phyloP scores from a whole-genome alignment of 1,140 invertebrate genomes.

The Aphelenchoides fujianensis region DNA sequence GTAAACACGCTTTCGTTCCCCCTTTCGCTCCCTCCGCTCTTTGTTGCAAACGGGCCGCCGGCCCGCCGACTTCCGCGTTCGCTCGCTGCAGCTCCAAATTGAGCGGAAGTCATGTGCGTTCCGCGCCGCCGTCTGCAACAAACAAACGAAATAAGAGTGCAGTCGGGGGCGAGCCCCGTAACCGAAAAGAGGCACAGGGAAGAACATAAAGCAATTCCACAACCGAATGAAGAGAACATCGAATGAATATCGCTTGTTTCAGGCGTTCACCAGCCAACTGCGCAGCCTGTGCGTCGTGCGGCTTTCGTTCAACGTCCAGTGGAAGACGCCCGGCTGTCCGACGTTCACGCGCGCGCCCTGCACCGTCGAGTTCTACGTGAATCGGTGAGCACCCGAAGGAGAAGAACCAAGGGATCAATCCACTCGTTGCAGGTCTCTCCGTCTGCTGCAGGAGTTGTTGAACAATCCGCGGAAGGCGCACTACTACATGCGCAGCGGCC shows the following conservation, averaged over 20 bases:
- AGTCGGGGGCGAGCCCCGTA: too few species aligned
- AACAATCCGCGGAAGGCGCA: background rate
- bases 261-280: constrained; percentile 1
- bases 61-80: background rate
- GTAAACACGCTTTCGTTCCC: background rate
- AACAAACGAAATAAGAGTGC: too few species aligned
- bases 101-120: too few species aligned
- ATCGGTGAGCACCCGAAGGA: background rate
- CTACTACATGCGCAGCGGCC: background rate
- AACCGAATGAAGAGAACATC: background rate
- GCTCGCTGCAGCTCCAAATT: background rate
- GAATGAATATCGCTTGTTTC: constrained; percentile 2
- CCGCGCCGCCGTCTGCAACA: too few species aligned
- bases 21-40: too few species aligned
- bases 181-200: too few species aligned
- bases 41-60: too few species aligned
- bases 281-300: background rate
- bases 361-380: constrained; percentile 12
- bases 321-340: background rate
- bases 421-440: background rate
- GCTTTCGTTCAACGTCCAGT: constrained; percentile 1
- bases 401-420: background rate
- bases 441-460: background rate
- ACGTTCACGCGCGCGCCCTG: background rate
- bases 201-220: too few species aligned